Conservation (phyloP, 2,888 invertebrate species). For the Athalia rosae region DNA sequence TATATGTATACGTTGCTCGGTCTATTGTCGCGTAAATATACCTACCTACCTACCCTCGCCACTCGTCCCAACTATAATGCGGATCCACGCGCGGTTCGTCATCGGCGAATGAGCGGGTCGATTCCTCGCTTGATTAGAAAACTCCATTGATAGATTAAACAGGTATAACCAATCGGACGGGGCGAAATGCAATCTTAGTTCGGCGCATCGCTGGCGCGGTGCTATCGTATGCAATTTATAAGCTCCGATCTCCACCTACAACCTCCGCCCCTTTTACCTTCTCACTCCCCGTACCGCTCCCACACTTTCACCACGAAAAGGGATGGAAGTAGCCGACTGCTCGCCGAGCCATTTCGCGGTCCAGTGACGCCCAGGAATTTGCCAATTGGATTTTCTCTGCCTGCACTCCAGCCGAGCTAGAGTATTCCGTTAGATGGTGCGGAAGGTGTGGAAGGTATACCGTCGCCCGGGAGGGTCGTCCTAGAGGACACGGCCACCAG, state of each 20-base stretch:
- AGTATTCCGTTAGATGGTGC: conserved; percentile 68
- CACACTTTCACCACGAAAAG: conserved; percentile 56
- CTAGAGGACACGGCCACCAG: conserved; percentile 53
- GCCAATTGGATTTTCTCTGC: conserved; percentile 72
- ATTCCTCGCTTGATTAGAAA: conserved; percentile 38
- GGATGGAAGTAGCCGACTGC: conserved; percentile 65
- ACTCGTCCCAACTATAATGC: neutral
- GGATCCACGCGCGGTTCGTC: neutral
- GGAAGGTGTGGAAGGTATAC: conserved; percentile 57
- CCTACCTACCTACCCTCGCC: too few species aligned
- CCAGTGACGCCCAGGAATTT: conserved; percentile 72
- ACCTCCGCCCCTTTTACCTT: conserved; percentile 31
- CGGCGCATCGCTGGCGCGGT: conserved; percentile 57
- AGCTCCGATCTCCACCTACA: conserved; percentile 54
- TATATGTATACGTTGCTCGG: neutral
- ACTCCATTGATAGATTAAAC: conserved; percentile 28
- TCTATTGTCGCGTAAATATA: conserved; percentile 15
- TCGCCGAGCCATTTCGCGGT: conserved; percentile 71
- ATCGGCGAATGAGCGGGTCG: conserved; percentile 12
- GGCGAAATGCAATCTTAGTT: conserved; percentile 62
- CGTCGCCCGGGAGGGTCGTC: conserved; percentile 60
- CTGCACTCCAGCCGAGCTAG: conserved; percentile 63
- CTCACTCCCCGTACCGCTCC: conserved; percentile 40
- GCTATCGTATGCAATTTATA: conserved; percentile 71
- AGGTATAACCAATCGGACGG: conserved; percentile 59